These are phyloP conservation scores for Pedionomus torquatus DNA, from an alignment of 2,113 vertebrate species.

Conservation along the genomic window DNA sequence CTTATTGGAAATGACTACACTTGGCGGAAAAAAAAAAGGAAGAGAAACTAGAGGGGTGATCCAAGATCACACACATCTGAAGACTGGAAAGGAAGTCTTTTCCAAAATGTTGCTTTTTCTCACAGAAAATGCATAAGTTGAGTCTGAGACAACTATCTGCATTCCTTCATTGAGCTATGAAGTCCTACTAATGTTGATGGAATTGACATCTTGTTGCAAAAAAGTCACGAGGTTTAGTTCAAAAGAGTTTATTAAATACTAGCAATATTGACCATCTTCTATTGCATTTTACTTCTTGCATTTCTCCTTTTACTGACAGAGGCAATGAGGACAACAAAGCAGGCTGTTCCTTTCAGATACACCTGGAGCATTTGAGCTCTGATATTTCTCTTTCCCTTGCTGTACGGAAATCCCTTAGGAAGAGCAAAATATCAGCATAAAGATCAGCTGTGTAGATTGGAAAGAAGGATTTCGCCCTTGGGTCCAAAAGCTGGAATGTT, in stretches of 20 bases:
- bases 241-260: neutral
- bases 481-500: constrained; percentile 48
- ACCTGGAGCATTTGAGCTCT: constrained; percentile 20
- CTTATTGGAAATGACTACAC: constrained; percentile 69
- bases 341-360: constrained; percentile 2
- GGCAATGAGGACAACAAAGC: neutral
- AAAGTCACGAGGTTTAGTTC: neutral
- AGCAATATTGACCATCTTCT: neutral
- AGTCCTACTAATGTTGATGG: neutral
- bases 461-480: constrained; percentile 58
- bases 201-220: neutral
- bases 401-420: constrained; percentile 20
- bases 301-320: neutral
- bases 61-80: constrained; percentile 51
- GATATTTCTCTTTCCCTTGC: neutral
- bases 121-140: neutral
- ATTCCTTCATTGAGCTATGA: neutral
- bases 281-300: neutral
- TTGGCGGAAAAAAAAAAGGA: constrained; percentile 29
- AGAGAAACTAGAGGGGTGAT: constrained; percentile 45
- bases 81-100: constrained; percentile 19
- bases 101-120: constrained; percentile 28
- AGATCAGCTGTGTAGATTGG: neutral
- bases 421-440: constrained; percentile 24
- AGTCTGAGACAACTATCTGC: neutral